Evolutionary conservation across 2,888 invertebrate species (phyloP), one percentile per base, ranked within the genome.

Genomic region (Capitulum mitella): DNA sequence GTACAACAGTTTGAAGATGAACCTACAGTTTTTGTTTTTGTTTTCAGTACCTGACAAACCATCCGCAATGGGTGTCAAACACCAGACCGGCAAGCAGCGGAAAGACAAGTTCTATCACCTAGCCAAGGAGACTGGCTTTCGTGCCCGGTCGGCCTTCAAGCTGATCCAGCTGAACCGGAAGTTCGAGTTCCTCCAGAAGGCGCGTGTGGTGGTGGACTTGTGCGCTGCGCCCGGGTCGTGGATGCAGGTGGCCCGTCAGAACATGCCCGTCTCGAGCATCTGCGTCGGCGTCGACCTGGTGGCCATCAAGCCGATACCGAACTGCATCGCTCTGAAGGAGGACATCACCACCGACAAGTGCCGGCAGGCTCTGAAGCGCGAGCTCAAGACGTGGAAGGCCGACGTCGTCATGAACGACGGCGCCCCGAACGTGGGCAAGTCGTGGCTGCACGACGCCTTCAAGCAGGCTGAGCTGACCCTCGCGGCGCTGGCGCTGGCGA

Each of bases 211-310:
- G 83, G 91, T 99, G 84, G 99, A 99, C 89, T 88, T 99, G 81
- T 99, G 99, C 87, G 99, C 99, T 26, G 99, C 99, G 1, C 99
- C 99, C 0, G 98, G 98, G 84, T 98, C 98, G 83, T 98, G 99
- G 98, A 94, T 98, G 92, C 99, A 89, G 84, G 98, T 99, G 78
- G 98, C 98, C 77, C 92, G 93, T 83, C 93, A 99, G 86, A 95
- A 97, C 85, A 98, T 98, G 95, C 98, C 99, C 0, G 90, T 97
- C 0, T 97, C 97, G 10, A 96, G 96, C 84, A 89, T 98, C 79
- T 94, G 98, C 26, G 89, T 99, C 78, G 97, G 98, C 79, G 93
- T 99, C 51, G 99, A 99, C 89, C 89, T 99, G 85, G 97, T 92
- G 83, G 95, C 98, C 0, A 99, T 99, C 82, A 92, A 92, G 84